Percentiles rank a stretch among this genome's conserved stretches.
Evolutionary conservation across 1,140 invertebrate species (phyloP).

Genomic region (Aphidius ervi): DNA sequence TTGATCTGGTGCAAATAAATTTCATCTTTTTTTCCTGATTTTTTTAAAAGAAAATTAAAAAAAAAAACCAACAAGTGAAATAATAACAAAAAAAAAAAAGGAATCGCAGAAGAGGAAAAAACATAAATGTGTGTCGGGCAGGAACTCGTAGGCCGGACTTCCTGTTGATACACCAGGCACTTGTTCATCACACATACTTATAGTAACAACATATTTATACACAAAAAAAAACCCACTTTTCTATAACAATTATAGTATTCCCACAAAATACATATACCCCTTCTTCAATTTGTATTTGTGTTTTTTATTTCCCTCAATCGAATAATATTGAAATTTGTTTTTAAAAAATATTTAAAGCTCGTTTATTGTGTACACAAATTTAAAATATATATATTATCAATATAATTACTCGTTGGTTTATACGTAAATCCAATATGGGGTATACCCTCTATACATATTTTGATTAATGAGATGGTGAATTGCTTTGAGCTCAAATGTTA

Average conservation of each 20-base stretch:
- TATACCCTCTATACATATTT: background rate
- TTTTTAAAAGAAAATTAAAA: constrained; percentile 17
- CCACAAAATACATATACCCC: background rate
- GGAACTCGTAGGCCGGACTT: constrained; percentile 55
- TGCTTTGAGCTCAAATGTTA: constrained; percentile 8
- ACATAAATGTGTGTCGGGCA: constrained; percentile 37
- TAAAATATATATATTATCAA: background rate
- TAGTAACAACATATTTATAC: constrained; percentile 27
- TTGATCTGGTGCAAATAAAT: too few species aligned
- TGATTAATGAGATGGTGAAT: constrained; percentile 6
- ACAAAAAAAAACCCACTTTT: constrained; percentile 15
- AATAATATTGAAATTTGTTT: background rate
- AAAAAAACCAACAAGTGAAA: constrained; percentile 6
- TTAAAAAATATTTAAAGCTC: background rate
- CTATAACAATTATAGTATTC: background rate
- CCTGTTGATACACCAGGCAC: constrained; percentile 49
- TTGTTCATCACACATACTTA: constrained; percentile 6
- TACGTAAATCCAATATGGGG: too few species aligned
- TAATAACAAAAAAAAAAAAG: constrained; percentile 26
- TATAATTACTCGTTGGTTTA: constrained; percentile 1
- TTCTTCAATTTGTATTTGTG: background rate
- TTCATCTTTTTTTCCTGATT: too few species aligned
- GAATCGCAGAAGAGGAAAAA: constrained; percentile 6
- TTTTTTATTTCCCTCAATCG: background rate
- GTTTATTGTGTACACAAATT: too few species aligned